Percentiles rank a stretch among this genome's conserved stretches.
Evolutionary conservation across 2,888 invertebrate genomes (phyloP).

Genomic region (Prenolepis imparis): DNA sequence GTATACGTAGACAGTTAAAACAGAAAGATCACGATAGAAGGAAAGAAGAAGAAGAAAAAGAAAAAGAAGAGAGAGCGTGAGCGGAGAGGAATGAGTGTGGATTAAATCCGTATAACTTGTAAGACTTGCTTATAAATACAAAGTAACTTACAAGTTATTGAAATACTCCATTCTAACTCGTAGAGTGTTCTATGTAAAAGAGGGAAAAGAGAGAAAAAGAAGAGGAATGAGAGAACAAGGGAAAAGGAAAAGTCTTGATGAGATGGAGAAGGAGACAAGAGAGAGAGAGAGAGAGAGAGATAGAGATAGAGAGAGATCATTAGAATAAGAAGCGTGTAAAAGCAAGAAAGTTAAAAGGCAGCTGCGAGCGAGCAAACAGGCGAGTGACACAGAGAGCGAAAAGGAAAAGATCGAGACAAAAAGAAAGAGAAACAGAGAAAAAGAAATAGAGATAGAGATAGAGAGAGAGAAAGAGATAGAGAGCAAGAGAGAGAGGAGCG

Average conservation of each 20-base stretch:
- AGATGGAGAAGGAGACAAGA: not conserved
- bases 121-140: not conserved
- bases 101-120: conserved; percentile 5
- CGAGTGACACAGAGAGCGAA: conserved; percentile 73
- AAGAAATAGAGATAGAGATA: conserved; percentile 71
- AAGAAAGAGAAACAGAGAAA: conserved; percentile 36
- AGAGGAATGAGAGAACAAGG: not conserved
- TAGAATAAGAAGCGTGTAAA: conserved; percentile 83
- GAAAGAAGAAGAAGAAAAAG: conserved; percentile 9
- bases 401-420: conserved; percentile 37
- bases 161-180: not conserved
- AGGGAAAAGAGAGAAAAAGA: not conserved
- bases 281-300: conserved; percentile 66
- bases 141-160: conserved; percentile 8
- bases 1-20: conserved; percentile 48
- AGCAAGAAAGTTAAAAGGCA: conserved; percentile 86
- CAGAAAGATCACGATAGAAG: conserved; percentile 43
- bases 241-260: conserved; percentile 78
- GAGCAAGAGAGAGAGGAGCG: conserved; percentile 88
- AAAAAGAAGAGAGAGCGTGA: not conserved
- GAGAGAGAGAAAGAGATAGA: conserved; percentile 78
- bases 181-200: not conserved
- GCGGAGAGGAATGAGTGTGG: conserved; percentile 14
- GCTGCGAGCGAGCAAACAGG: conserved; percentile 79
- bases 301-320: conserved; percentile 62